Evolutionary conservation across 2,888 invertebrate genomes (phyloP).

Genomic region (Noctua janthina): DNA sequence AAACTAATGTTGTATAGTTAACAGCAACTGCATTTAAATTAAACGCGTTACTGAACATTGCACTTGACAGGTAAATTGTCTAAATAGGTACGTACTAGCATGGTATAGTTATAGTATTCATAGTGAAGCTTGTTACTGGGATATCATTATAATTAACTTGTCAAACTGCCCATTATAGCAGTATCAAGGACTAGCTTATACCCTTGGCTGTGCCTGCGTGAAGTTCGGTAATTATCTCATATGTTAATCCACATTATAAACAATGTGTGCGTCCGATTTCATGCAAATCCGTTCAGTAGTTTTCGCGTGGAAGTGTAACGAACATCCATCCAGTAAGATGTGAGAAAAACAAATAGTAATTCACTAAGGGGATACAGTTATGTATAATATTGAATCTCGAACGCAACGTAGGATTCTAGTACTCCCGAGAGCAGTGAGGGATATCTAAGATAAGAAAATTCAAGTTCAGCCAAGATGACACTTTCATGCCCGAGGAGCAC

Average conservation of each 20-base stretch:
- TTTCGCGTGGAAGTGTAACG: too few relatives aligned
- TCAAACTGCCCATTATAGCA: background rate
- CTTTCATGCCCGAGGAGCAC: background rate
- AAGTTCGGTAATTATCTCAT: too few relatives aligned
- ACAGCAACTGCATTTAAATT: slow-evolving; percentile 7
- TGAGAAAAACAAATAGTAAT: background rate
- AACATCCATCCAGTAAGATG: too few relatives aligned
- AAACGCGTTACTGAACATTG: background rate
- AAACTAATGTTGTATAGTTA: background rate
- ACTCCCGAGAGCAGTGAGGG: too few relatives aligned
- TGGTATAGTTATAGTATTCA: background rate
- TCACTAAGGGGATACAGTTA: background rate
- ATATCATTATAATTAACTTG: background rate
- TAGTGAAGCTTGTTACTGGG: background rate
- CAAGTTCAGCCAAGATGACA: background rate
- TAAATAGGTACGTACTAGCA: background rate
- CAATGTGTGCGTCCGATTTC: too few relatives aligned
- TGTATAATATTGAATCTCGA: too few relatives aligned
- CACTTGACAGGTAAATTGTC: slow-evolving; percentile 8
- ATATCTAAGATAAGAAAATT: background rate
- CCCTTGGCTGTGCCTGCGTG: background rate
- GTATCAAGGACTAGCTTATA: background rate
- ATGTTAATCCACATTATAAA: too few relatives aligned
- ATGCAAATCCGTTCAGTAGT: too few relatives aligned
- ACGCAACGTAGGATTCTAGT: too few relatives aligned